A percentile compares a stretch with the other conserved stretches of the same genome.
Conservation (phyloP, 2,113 vertebrate species). For the Halcyon senegalensis region DNA sequence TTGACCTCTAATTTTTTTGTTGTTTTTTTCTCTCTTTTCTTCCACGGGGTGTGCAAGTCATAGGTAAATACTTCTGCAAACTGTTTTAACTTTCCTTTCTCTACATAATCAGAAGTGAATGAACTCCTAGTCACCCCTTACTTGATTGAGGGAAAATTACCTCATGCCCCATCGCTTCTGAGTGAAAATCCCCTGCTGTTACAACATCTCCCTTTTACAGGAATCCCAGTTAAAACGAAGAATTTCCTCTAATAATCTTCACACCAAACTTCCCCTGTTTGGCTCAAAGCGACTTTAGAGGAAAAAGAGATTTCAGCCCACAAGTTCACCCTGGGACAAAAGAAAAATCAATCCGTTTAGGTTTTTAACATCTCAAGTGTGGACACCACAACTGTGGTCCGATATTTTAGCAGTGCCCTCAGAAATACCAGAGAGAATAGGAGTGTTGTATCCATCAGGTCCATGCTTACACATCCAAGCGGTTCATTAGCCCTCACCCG, state of each 20-base stretch:
- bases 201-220: conserved; percentile 60
- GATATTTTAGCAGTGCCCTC: neutral
- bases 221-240: conserved; percentile 28
- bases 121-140: conserved; percentile 33
- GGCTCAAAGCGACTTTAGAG: neutral
- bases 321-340: conserved; percentile 21
- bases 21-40: neutral
- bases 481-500: neutral
- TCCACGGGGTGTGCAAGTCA: neutral
- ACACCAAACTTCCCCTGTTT: conserved; percentile 24
- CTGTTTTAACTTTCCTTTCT: neutral
- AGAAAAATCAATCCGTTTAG: neutral
- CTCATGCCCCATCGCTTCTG: neutral
- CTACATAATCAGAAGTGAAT: neutral
- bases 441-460: neutral
- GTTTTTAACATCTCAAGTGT: neutral
- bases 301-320: neutral
- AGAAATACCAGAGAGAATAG: neutral
- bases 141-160: conserved; percentile 6
- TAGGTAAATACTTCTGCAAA: neutral
- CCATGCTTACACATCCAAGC: neutral
- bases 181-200: conserved; percentile 57
- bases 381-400: neutral
- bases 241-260: conserved; percentile 48
- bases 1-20: neutral